Conservation (phyloP, 2,113 vertebrate genomes). For the Sminthopsis crassicaudata region DNA sequence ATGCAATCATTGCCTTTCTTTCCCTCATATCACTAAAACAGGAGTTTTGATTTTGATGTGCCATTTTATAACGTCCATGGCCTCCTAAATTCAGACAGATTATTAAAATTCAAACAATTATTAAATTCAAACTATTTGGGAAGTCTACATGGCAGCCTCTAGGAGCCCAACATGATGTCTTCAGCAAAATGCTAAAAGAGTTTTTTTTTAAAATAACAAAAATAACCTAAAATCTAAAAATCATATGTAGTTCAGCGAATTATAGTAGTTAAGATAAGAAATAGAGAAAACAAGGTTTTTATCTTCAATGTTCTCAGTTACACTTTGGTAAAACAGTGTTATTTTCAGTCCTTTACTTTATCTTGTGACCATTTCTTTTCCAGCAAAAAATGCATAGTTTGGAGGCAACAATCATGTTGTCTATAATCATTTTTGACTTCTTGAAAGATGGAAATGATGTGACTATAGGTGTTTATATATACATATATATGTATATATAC, state of each 20-base stretch:
- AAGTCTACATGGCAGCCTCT: too few species aligned
- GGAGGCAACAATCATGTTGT: neutral
- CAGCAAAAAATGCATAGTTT: neutral
- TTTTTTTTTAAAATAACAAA: too few species aligned
- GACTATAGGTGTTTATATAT: neutral
- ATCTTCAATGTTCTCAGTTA: too few species aligned
- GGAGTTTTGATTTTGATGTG: too few species aligned
- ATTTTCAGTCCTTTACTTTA: neutral
- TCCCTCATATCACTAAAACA: too few species aligned
- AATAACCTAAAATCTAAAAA: neutral
- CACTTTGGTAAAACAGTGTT: neutral
- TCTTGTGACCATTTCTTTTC: neutral
- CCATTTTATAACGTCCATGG: too few species aligned
- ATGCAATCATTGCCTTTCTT: too few species aligned
- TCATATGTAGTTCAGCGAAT: neutral
- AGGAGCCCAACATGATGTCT: too few species aligned
- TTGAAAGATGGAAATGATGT: neutral
- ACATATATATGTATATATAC: neutral
- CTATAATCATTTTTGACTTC: neutral
- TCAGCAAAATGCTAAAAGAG: too few species aligned
- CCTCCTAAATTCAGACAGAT: too few species aligned
- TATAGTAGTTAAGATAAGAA: constrained; percentile 5
- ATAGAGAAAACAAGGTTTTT: neutral
- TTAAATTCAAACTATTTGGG: too few species aligned
- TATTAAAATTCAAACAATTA: too few species aligned